Base-by-base conservation (phyloP, 2,113 vertebrate species). In the Corydoras maculifer region DNA sequence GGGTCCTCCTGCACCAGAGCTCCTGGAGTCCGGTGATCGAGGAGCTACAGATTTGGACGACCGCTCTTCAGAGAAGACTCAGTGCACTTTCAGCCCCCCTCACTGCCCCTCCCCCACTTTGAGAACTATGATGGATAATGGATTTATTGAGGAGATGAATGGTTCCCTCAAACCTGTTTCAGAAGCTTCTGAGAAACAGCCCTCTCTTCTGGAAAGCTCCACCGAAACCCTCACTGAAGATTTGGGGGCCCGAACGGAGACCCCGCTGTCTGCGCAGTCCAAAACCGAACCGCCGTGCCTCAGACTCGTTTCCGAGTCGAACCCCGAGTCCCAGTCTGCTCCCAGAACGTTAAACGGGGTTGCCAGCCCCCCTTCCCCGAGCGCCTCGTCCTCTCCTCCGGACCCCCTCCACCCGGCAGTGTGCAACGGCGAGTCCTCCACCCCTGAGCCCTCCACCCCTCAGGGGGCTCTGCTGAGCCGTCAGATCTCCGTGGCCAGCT, bases 141-240 rank as follows among this genome's bases (percentile, higher is more conserved):
- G 29, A 43, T 43, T 43, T 43, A 8, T 43, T 43, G 75, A 81
- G 30, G 14, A 70, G 73, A 9, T 66, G 4, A 8, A 8, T 43
- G 70, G 50, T 15, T 81, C 81, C 51, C 58, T 49, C 35, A 43
- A 18, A 66, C 29, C 9, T 53, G 0, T 80, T 76, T 10, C 86
- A 50, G 80, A 85, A 57, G 67, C 71, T 14, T 57, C 51, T 32
- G 91, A 92, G 75, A 86, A 85, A 50, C 86, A 84, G 74, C 80
- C 82, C 59, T 90, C 93, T 35, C 83, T 88, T 12, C 76, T 88
- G 48, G 94, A 93, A 55, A 93, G 91, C 66, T 95, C 94, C 58
- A 89, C 93, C 0, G 94, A 95, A 84, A 89, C 91, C 74, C 83
- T 96, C 75, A 91, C 88, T 0, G 94, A 96, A 77, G 91, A 83